These are phyloP conservation scores for Neodiprion fabricii DNA, from an alignment of 1,140 invertebrate genomes.

Conservation along the genomic window DNA sequence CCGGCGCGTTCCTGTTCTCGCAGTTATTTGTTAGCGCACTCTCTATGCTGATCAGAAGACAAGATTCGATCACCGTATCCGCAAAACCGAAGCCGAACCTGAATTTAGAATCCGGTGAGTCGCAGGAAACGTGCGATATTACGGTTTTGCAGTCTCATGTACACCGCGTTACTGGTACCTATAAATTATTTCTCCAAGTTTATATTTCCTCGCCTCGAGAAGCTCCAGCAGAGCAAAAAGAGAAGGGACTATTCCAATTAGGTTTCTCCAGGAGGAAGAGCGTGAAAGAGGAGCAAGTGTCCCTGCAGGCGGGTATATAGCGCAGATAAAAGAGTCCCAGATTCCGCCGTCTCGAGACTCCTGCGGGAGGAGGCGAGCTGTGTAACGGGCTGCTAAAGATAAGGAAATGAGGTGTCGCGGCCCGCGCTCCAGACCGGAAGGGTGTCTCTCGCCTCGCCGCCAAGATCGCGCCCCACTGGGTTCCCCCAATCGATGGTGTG, in stretches of 20 bases:
- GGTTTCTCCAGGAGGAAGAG: conserved; percentile 10
- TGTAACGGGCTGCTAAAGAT: conserved; percentile 62
- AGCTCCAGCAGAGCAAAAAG: not conserved
- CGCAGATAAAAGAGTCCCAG: conserved; percentile 34
- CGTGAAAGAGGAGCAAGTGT: not conserved
- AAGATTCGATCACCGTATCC: conserved; percentile 29
- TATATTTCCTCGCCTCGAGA: not conserved
- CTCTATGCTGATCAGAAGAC: conserved; percentile 55
- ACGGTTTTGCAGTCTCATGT: not conserved
- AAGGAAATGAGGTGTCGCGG: conserved; percentile 63
- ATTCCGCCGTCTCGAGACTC: not conserved
- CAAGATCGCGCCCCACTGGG: not conserved
- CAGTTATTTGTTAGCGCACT: conserved; percentile 36
- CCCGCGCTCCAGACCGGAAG: not conserved
- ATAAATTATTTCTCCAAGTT: not conserved
- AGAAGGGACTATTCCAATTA: conserved; percentile 9
- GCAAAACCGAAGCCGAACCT: not conserved
- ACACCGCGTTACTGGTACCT: not conserved
- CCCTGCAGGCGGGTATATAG: conserved; percentile 6
- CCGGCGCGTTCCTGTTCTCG: not conserved
- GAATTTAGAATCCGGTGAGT: too few species aligned
- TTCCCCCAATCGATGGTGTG: not conserved
- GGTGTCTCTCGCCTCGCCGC: conserved; percentile 5
- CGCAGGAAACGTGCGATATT: conserved; percentile 1
- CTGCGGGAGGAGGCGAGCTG: conserved; percentile 17